A percentile compares a stretch with the other conserved stretches of the same genome.
phyloP scores from a whole-genome alignment of 37 sponge, comb jelly and placozoan genomes.

The Cliona cf. orientalis region DNA sequence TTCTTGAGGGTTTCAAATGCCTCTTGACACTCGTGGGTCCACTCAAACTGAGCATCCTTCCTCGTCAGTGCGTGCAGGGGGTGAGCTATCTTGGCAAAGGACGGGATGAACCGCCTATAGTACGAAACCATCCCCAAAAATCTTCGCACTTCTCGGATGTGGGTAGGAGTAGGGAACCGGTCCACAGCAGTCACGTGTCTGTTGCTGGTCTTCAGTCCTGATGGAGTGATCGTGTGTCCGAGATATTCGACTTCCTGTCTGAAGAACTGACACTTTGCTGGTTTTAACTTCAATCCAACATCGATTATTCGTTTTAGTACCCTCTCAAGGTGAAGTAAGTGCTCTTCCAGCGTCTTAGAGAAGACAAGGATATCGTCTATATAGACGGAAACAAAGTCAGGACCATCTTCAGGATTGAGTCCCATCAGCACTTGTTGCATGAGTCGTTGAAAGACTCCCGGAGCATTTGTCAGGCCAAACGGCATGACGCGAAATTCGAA shows the following conservation, averaged over 20 bases:
- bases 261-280: constrained; percentile 40
- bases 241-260: constrained; percentile 53
- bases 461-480: too few relatives aligned
- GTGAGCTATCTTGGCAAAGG: constrained; percentile 22
- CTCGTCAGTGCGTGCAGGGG: constrained; percentile 21
- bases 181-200: background rate
- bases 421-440: too few relatives aligned
- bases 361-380: too few relatives aligned
- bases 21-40: constrained; percentile 28
- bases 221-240: constrained; percentile 35
- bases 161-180: constrained; percentile 13
- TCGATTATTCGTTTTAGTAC: constrained; percentile 5
- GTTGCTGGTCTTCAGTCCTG: constrained; percentile 15
- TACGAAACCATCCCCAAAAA: constrained; percentile 54
- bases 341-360: too few relatives aligned
- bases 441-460: too few relatives aligned
- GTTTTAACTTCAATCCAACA: constrained; percentile 43
- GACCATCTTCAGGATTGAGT: too few relatives aligned
- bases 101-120: constrained; percentile 18
- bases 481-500: too few relatives aligned
- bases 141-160: constrained; percentile 17
- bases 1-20: constrained; percentile 8
- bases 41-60: constrained; percentile 9
- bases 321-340: too few relatives aligned
- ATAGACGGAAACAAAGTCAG: too few relatives aligned